phyloP scores from a whole-genome alignment of 92 coral and sea anemone species.

The Chrysogorgia sp. region DNA sequence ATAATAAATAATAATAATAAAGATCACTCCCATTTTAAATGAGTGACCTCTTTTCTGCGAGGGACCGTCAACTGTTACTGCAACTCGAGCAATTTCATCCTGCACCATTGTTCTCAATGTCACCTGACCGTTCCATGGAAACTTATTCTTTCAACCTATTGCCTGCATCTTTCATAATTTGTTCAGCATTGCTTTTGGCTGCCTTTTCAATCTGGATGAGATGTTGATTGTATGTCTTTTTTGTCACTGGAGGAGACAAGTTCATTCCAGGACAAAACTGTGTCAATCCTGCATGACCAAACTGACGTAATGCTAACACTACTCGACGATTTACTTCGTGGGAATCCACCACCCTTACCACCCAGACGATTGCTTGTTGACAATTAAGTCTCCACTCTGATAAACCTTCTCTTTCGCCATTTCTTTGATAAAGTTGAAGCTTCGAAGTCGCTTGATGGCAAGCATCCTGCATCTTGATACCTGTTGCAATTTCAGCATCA shows the following conservation, averaged over 20 bases:
- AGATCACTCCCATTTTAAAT: constrained; percentile 63
- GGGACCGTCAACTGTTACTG: constrained; percentile 65
- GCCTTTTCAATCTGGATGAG: constrained; percentile 59
- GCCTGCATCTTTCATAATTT: constrained; percentile 54
- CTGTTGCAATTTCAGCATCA: constrained; percentile 44
- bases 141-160: constrained; percentile 39
- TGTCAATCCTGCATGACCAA: no score
- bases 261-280: constrained; percentile 68
- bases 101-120: constrained; percentile 6
- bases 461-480: constrained; percentile 61
- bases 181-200: constrained; percentile 58
- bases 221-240: constrained; percentile 68
- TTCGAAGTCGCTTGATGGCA: no score
- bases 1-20: no score
- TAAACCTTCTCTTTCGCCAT: no score
- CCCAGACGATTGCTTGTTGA: constrained; percentile 61
- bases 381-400: constrained; percentile 55
- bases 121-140: constrained; percentile 43
- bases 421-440: no score
- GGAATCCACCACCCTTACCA: constrained; percentile 41
- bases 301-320: no score
- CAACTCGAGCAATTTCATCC: constrained; percentile 45
- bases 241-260: constrained; percentile 70
- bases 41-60: constrained; percentile 75
- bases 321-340: no score